Conservation (phyloP, 2,888 invertebrate genomes). For the Noctua pronuba region DNA sequence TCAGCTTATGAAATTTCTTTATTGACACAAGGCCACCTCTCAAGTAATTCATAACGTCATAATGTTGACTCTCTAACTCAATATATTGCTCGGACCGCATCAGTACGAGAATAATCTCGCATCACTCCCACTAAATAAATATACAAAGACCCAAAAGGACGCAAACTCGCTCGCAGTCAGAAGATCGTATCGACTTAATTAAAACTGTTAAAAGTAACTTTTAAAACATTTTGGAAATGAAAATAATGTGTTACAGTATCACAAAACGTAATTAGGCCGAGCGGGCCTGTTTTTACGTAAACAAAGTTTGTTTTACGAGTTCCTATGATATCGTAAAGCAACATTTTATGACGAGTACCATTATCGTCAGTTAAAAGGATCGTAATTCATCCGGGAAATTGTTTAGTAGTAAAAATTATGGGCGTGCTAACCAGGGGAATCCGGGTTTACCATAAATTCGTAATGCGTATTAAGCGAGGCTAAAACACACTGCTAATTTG, state of each 20-base stretch:
- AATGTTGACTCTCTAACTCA: constrained; percentile 8
- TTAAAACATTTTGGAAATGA: constrained; percentile 42
- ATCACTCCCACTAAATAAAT: constrained; percentile 22
- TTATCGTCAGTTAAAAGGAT: constrained; percentile 66
- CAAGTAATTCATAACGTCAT: neutral
- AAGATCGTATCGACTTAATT: constrained; percentile 54
- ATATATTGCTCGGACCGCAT: constrained; percentile 17
- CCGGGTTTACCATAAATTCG: constrained; percentile 44
- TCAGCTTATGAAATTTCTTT: neutral
- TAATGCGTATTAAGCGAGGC: constrained; percentile 34
- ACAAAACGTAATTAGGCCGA: constrained; percentile 63
- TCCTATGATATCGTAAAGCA: constrained; percentile 63
- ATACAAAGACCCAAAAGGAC: constrained; percentile 17
- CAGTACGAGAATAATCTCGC: neutral
- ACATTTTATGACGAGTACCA: constrained; percentile 63
- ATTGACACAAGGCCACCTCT: neutral
- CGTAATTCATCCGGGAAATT: constrained; percentile 63
- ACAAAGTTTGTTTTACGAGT: constrained; percentile 69
- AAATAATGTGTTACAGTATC: constrained; percentile 56
- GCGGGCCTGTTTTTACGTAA: constrained; percentile 58
- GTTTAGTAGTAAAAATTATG: constrained; percentile 60
- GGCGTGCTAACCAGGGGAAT: constrained; percentile 46
- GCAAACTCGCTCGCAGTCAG: constrained; percentile 8
- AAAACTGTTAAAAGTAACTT: constrained; percentile 48
- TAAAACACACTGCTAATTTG: constrained; percentile 46